Percentiles rank a stretch among this genome's conserved stretches.
phyloP scores from a whole-genome alignment of 1,140 invertebrate species.

The Atta cephalotes region DNA sequence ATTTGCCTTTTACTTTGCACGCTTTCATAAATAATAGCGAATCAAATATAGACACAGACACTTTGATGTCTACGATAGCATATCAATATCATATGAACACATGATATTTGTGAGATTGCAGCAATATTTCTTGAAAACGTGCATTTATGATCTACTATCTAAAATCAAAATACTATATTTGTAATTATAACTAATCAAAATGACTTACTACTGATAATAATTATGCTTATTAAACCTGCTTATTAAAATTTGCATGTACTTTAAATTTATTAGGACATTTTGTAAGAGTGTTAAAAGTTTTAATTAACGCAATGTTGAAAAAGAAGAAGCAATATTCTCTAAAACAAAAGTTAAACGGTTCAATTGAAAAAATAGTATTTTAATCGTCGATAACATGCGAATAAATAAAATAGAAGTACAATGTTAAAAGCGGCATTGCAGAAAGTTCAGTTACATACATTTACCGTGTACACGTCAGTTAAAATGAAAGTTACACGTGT shows the following conservation, averaged over 20 bases:
- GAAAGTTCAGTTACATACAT: background rate
- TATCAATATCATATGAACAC: background rate
- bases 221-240: background rate
- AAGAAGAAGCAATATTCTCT: background rate
- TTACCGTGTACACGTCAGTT: background rate
- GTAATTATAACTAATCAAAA: background rate
- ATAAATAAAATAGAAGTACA: conserved; percentile 14
- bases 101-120: background rate
- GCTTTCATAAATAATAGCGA: background rate
- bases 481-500: conserved; percentile 35
- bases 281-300: background rate
- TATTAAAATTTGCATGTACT: background rate
- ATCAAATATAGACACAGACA: conserved; percentile 30
- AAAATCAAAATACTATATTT: background rate
- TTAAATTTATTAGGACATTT: background rate
- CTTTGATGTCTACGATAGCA: background rate
- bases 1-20: background rate
- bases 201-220: background rate
- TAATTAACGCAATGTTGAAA: background rate
- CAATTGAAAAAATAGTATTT: background rate
- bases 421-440: background rate
- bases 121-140: background rate
- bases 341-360: background rate
- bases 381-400: background rate
- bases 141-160: background rate